Base-by-base conservation (phyloP, 2,888 invertebrate species). In the Hypselothyrea guttata region DNA sequence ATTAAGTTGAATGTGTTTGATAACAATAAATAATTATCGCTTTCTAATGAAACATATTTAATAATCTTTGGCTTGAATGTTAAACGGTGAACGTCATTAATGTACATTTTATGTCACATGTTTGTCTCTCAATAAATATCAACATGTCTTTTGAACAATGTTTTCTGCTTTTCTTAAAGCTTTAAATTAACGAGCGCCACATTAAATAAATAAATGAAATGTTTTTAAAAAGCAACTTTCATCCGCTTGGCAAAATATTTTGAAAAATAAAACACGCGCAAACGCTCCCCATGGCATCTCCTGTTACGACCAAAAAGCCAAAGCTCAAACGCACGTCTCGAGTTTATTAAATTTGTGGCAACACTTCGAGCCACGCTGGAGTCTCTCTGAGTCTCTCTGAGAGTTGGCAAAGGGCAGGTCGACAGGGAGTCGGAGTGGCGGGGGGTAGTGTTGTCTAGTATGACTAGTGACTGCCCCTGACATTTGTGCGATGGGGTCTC, bases 281-380 rank as follows among this genome's bases (percentile, higher is more conserved):
- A 8, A 7, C 34, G 31, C 12, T 16, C 31, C 13, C 33, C 5
- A 22, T 22, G 22, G 22, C 7, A 30, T 30, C n/a, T n/a, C n/a
- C n/a, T 30, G 22, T 30, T 5, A 3, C 3, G 30, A 30, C 30
- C 30, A 5, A 22, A 28, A 28, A 28, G n/a, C 49, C 77, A 84
- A 63, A 81, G 71, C 85, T 75, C 79, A 82, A 84, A 77, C 83
- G 83, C 85, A 84, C 85, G 85, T 84, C 79, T 82, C 62, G 64
- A 75, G 79, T 84, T 82, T 78, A 78, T 78, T 78, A 82, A 78
- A 78, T 78, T 78, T 78, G 85, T 60, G 83, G 75, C 85, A 84
- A 82, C 84, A 84, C 76, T 84, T 84, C 78, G 71, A 69, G 42
- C 57, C 41, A 56, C 13, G 37, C 27, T 31, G 48, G 18, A 12